Evolutionary conservation across 1,140 invertebrate genomes (phyloP).

Genomic region (Adelges cooleyi): DNA sequence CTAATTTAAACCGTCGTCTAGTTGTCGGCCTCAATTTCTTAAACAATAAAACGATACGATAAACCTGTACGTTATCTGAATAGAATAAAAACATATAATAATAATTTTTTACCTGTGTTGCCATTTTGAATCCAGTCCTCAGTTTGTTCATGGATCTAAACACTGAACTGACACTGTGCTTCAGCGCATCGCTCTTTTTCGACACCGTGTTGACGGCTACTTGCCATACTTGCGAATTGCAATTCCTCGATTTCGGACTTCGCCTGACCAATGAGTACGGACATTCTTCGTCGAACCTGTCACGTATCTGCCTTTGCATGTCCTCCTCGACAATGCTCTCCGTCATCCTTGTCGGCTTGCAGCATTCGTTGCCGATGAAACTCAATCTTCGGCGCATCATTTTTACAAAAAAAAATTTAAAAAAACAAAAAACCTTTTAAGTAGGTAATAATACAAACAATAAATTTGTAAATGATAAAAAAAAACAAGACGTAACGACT

Average conservation of each 20-base stretch:
- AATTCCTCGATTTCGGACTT: neutral
- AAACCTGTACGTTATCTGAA: too few relatives aligned
- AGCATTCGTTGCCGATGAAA: neutral
- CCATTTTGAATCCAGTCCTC: neutral
- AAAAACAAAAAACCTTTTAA: too few relatives aligned
- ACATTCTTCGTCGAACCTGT: slow-evolving; percentile 41
- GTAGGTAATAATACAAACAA: too few relatives aligned
- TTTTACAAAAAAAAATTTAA: too few relatives aligned
- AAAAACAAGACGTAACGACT: too few relatives aligned
- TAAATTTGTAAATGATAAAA: too few relatives aligned
- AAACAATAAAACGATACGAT: neutral
- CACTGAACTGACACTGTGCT: neutral
- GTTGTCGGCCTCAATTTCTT: slow-evolving; percentile 48
- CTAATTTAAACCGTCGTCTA: slow-evolving; percentile 44
- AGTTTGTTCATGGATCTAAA: slow-evolving; percentile 15
- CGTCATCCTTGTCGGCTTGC: neutral
- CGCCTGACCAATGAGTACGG: slow-evolving; percentile 1
- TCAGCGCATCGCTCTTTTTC: neutral
- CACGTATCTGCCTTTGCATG: slow-evolving; percentile 38
- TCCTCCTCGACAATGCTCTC: slow-evolving; percentile 1
- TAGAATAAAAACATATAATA: neutral
- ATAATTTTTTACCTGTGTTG: neutral
- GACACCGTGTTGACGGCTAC: neutral
- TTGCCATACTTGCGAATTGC: slow-evolving; percentile 15
- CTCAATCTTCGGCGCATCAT: slow-evolving; percentile 18